A percentile compares a stretch with the other conserved stretches of the same genome.
phyloP scores from a whole-genome alignment of 2,888 invertebrate genomes.

The Plebejus melissa region DNA sequence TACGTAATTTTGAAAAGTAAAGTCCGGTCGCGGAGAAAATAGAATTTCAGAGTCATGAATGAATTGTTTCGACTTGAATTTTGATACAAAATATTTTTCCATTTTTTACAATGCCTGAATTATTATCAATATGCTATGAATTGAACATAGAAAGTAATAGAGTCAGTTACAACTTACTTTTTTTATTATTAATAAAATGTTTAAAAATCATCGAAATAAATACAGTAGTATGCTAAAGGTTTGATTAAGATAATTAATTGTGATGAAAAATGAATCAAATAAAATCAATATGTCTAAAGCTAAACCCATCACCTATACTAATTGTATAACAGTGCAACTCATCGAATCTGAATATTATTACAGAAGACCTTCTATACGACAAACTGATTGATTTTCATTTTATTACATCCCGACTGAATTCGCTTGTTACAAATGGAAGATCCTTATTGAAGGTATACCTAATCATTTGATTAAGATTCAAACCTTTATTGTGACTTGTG shows the following conservation, averaged over 20 bases:
- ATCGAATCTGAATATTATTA: not conserved
- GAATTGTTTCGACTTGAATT: too few relatives aligned
- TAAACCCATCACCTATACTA: not conserved
- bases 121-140: too few relatives aligned
- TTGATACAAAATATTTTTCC: too few relatives aligned
- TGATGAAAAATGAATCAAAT: not conserved
- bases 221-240: too few relatives aligned
- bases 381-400: not conserved
- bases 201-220: not conserved
- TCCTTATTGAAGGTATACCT: not conserved
- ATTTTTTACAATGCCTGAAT: too few relatives aligned
- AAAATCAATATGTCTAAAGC: not conserved
- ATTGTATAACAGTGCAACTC: too few relatives aligned
- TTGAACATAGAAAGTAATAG: not conserved
- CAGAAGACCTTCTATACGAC: not conserved
- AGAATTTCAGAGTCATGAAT: too few relatives aligned
- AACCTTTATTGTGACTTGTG: slow-evolving; percentile 37
- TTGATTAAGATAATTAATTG: not conserved
- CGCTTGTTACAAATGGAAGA: not conserved
- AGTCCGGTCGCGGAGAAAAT: too few relatives aligned
- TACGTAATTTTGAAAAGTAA: too few relatives aligned
- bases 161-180: too few relatives aligned
- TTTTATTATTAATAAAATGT: not conserved
- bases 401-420: not conserved
- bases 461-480: slow-evolving; percentile 30